Percentiles rank a stretch among this genome's conserved stretches.
Conservation (phyloP, 2,113 vertebrate species). For the Eclectus roratus region DNA sequence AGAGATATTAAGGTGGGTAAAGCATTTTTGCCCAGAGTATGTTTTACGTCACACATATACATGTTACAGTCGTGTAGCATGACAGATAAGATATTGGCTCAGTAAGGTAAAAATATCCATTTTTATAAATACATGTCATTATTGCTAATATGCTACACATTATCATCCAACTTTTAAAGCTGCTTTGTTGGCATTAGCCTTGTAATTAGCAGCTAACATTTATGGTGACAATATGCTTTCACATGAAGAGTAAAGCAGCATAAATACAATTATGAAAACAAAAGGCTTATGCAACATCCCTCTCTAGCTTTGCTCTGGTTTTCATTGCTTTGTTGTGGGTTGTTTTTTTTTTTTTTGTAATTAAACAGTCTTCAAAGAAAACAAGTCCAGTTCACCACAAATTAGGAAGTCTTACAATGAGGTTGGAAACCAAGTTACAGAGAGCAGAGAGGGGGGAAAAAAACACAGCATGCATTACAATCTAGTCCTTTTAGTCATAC, state of each 20-base stretch:
- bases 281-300: slow-evolving; percentile 76
- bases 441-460: not conserved
- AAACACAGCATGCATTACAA: slow-evolving; percentile 68
- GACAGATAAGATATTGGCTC: slow-evolving; percentile 70
- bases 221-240: slow-evolving; percentile 38
- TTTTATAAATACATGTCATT: slow-evolving; percentile 64
- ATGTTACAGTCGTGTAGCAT: slow-evolving; percentile 35
- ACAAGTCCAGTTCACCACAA: slow-evolving; percentile 85
- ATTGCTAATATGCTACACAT: slow-evolving; percentile 78
- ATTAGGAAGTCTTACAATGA: slow-evolving; percentile 50
- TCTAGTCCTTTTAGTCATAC: slow-evolving; percentile 69
- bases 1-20: slow-evolving; percentile 19
- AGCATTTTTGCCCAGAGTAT: slow-evolving; percentile 67
- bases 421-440: slow-evolving; percentile 45
- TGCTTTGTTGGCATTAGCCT: slow-evolving; percentile 32
- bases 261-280: slow-evolving; percentile 36
- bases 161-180: slow-evolving; percentile 44
- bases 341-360: not conserved
- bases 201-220: slow-evolving; percentile 37
- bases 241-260: slow-evolving; percentile 46
- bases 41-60: slow-evolving; percentile 11
- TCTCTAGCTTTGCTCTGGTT: slow-evolving; percentile 52
- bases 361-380: slow-evolving; percentile 27
- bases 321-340: not conserved
- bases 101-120: slow-evolving; percentile 64